Evolutionary conservation across 2,888 invertebrate species (phyloP), one percentile per base, ranked within the genome.

Genomic region (Phalangium opilio): DNA sequence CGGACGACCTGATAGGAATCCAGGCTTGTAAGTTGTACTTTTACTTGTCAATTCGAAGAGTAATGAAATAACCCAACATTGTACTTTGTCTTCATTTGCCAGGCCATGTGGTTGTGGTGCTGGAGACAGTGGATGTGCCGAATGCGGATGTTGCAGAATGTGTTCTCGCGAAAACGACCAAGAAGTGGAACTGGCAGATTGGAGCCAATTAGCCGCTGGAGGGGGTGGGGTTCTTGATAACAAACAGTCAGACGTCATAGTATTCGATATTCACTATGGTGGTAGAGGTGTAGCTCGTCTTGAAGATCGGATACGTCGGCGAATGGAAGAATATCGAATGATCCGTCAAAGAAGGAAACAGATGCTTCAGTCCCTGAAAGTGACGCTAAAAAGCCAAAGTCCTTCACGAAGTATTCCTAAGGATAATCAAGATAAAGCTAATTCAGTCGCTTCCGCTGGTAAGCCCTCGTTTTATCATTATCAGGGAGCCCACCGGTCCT

Each of bases 71-170:
- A n/a, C n/a, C n/a, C n/a, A n/a, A n/a, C n/a, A n/a, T n/a, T n/a
- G n/a, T n/a, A n/a, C n/a, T n/a, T n/a, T n/a, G n/a, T n/a, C n/a
- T n/a, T n/a, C n/a, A n/a, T n/a, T 21, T 62, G 62, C 33, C 57
- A 90, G 89, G 61, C 81, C 82, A 60, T 95, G 93, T 67, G 89
- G 90, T 1, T 95, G 93, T 70, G 93, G 93, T 2, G 83, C 85
- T 63, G 95, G 93, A 1, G 91, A 93, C 64, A 83, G 89, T 45
- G 93, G 93, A 0, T 95, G 93, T 63, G 77, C 81, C 1, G 79
- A 82, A 53, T 96, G 96, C 66, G 93, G 95, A 2, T 78, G 85
- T 33, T 96, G 96, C 64, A 75, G 86, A 38, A 75, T 80, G 2
- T 96, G 96, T 64, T 90, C 85, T 2, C 72, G 77, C 57, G 77